Base-by-base conservation (phyloP, 2,888 invertebrate genomes). In the Octodonta nipae region DNA sequence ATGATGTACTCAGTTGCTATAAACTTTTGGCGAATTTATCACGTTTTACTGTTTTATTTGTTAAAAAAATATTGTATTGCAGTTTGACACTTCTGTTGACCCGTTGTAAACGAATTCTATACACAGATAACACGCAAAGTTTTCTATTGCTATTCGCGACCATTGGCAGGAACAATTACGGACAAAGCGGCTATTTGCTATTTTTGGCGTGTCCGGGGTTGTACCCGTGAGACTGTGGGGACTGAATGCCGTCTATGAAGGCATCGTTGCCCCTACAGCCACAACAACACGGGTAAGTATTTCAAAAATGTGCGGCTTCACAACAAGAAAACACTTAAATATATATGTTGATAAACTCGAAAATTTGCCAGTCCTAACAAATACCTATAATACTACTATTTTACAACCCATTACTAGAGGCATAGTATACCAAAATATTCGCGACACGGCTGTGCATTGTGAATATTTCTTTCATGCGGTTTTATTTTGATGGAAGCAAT, bases 81-180 rank as follows among this genome's bases (percentile, higher is more conserved):
- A n/a, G n/a, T n/a, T n/a, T n/a, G n/a, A n/a, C n/a, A n/a, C n/a
- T n/a, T n/a, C n/a, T n/a, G n/a, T n/a, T n/a, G n/a, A n/a, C n/a
- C n/a, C n/a, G n/a, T n/a, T n/a, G n/a, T n/a, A 52, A 50, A 56
- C 54, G 52, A 43, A 50, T 38, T 42, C 47, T 48, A 45, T 40
- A 47, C 44, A 49, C 44, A 44, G 42, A 49, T 44, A 43, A 56
- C 55, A 56, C 54, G 50, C 52, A 56, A 51, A 57, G 38, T 34
- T 32, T 34, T 33, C 58, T 61, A 61, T 61, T 61, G 60, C 59
- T 60, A 60, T 59, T n/a, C 45, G 49, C 44, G 47, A 43, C 43
- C 41, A 48, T 30, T 62, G 63, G 62, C 61, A 62, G 62, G 61
- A 62, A 61, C 62, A 53, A 44, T 56, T 56, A 61, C 60, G 63